Evolutionary conservation across 1,140 invertebrate genomes (phyloP), one percentile per base, ranked within the genome.

Genomic region (Heliconius nattereri): DNA sequence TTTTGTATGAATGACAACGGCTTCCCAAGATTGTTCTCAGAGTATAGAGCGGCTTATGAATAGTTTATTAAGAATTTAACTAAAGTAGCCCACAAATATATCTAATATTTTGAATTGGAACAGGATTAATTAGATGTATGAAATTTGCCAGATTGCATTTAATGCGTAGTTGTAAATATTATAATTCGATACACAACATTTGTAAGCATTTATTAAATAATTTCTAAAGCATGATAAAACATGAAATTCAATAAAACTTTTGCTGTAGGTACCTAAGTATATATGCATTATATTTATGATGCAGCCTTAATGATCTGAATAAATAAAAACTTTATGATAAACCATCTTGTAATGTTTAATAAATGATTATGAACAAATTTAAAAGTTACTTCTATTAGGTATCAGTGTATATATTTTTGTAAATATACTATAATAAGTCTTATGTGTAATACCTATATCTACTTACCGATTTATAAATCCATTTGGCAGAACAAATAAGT

Each of bases 401-500:
- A 8, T 54, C 52, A 57, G 7, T 66, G 26, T 29, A 66, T 23
- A 66, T 66, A 66, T 26, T 66, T 66, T 66, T 66, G 23, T 66
- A 66, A 23, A 60, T 60, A 60, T 23, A 60, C 7, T 23, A 23
- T 23, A 60, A 9, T 60, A 60, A 0, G 23, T 60, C 7, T 23
- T 60, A 52, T 60, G 8, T 23, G 9, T 60, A 23, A 23, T 57
- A 57, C 7, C 6, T 6, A 52, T 66, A 66, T 5, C 60, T 66
- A 66, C 29, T 3, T 66, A 72, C 71, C 3, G 35, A 23, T n/a
- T 11, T 2, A 57, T 52, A 57, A 81, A 81, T 81, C 78, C 81
- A 79, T 82, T 82, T 78, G 78, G 74, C 74, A 79, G 81, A 76
- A 19, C 20, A 20, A 8, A 20, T n/a, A 19, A 54, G 1, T n/a